These are phyloP conservation scores for Drosophila mimetica DNA, from an alignment of 2,888 invertebrate genomes.

Conservation along the genomic window DNA sequence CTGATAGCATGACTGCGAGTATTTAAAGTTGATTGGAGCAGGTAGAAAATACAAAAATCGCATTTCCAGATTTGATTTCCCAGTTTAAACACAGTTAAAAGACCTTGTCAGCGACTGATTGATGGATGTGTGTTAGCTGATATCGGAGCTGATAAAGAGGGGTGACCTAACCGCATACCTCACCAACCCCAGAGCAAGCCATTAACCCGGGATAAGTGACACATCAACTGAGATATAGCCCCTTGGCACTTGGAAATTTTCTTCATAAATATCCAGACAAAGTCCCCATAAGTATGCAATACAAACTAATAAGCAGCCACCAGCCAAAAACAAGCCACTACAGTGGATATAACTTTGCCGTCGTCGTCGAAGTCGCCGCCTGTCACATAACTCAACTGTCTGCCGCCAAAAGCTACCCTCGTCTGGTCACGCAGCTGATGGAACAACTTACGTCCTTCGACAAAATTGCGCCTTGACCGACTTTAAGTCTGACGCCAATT, in stretches of 20 bases:
- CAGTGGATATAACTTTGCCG: constrained; percentile 52
- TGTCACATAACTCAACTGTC: constrained; percentile 80
- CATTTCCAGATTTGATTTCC: constrained; percentile 58
- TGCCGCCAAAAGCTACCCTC: constrained; percentile 73
- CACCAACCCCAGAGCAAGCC: constrained; percentile 18
- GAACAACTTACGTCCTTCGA: constrained; percentile 30
- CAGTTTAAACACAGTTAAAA: constrained; percentile 63
- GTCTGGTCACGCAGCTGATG: constrained; percentile 66
- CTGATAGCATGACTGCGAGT: constrained; percentile 56
- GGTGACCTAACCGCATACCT: background rate
- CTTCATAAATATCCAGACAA: constrained; percentile 74
- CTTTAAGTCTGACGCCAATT: constrained; percentile 82
- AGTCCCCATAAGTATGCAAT: constrained; percentile 56
- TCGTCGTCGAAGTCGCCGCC: constrained; percentile 41
- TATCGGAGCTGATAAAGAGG: constrained; percentile 9
- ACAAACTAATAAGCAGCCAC: constrained; percentile 74
- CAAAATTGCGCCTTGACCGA: constrained; percentile 67
- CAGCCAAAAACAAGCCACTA: constrained; percentile 60
- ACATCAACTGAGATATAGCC: constrained; percentile 64
- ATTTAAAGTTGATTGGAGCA: constrained; percentile 45
- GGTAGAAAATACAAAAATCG: constrained; percentile 48
- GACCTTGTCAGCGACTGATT: constrained; percentile 67
- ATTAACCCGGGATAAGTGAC: constrained; percentile 72
- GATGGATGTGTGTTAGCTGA: constrained; percentile 56
- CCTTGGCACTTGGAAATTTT: constrained; percentile 51